phyloP scores from a whole-genome alignment of 2,113 vertebrate species.

The Grantiella picta region DNA sequence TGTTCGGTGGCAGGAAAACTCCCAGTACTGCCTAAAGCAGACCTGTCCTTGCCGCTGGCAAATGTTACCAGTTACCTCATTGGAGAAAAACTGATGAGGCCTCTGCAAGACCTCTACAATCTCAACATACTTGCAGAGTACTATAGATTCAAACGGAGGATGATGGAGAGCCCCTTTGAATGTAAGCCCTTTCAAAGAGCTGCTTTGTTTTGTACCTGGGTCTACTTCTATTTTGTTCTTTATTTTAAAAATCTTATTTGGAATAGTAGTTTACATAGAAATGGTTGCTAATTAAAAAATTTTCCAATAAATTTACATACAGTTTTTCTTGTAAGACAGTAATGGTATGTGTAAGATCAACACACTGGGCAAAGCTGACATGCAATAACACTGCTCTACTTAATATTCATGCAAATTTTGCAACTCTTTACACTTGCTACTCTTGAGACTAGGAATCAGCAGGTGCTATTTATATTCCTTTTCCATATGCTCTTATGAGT shows the following conservation, averaged over 20 bases:
- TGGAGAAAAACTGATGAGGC: conserved; percentile 80
- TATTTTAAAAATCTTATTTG: not conserved
- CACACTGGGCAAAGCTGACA: not conserved
- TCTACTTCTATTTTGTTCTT: not conserved
- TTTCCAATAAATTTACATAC: not conserved
- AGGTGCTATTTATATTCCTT: not conserved
- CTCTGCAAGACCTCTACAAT: conserved; percentile 63
- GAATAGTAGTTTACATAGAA: not conserved
- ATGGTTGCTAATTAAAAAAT: not conserved
- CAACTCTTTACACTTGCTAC: not conserved
- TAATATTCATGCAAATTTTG: not conserved
- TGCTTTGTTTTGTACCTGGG: not conserved
- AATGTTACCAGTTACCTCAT: conserved; percentile 73
- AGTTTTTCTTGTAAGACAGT: not conserved
- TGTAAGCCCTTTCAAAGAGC: conserved; percentile 54
- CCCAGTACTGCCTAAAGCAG: conserved; percentile 61
- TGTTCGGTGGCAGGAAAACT: conserved; percentile 62
- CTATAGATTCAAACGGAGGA: conserved; percentile 72
- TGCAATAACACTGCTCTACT: not conserved
- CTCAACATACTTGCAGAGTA: conserved; percentile 72
- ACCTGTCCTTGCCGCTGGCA: conserved; percentile 41
- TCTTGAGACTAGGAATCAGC: not conserved
- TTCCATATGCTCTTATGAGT: not conserved
- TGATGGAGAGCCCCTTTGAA: conserved; percentile 82
- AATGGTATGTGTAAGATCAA: not conserved